A percentile compares a stretch with the other conserved stretches of the same genome.
These are phyloP conservation scores for Campylorhamphus procurvoides DNA, from an alignment of 2,113 vertebrate genomes.

Conservation along the genomic window DNA sequence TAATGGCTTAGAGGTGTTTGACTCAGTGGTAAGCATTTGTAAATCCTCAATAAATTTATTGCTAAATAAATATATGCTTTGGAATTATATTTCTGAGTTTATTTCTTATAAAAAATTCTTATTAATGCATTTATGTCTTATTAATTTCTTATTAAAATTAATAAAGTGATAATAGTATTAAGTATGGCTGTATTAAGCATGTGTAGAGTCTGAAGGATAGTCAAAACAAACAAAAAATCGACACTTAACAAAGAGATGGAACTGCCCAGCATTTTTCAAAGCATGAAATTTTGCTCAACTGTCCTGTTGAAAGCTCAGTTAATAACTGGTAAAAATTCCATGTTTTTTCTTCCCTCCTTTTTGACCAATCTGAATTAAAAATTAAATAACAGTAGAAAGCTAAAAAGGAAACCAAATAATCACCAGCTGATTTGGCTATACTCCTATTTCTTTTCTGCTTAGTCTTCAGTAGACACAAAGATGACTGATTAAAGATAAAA, in stretches of 20 bases:
- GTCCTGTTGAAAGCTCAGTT: not conserved
- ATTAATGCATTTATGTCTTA: not conserved
- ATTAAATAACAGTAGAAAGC: too few relatives aligned
- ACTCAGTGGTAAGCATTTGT: fast-evolving
- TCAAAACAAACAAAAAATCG: not conserved
- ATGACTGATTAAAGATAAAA: too few relatives aligned
- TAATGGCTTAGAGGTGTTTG: not conserved
- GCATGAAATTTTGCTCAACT: not conserved
- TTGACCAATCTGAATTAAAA: too few relatives aligned
- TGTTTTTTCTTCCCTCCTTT: too few relatives aligned
- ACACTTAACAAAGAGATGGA: not conserved
- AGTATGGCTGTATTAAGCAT: not conserved
- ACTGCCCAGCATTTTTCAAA: not conserved
- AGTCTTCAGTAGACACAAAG: too few relatives aligned
- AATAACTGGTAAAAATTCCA: not conserved
- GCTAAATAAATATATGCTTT: not conserved
- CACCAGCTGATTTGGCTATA: too few relatives aligned
- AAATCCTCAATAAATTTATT: not conserved
- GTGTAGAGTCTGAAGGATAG: not conserved
- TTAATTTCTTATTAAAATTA: not conserved
- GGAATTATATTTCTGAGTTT: not conserved
- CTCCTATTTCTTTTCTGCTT: too few relatives aligned
- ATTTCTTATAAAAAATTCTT: not conserved
- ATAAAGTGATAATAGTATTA: too few relatives aligned
- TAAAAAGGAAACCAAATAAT: too few relatives aligned